These are phyloP conservation scores for Phylloscopus whistleri DNA, from an alignment of 2,113 vertebrate species.

Conservation along the genomic window DNA sequence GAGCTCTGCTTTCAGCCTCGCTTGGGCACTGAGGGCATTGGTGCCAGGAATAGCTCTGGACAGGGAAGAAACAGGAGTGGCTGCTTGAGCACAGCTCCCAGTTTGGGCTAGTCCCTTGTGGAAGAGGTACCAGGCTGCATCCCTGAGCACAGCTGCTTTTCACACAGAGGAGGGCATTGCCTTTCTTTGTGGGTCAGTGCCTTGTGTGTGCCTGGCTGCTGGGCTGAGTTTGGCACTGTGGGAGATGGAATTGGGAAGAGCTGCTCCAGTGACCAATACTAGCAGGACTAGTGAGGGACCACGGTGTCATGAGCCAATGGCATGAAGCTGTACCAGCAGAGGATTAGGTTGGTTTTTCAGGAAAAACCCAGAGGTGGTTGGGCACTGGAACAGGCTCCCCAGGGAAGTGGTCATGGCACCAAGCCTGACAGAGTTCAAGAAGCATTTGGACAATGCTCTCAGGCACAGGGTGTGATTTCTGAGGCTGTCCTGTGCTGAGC, in stretches of 20 bases:
- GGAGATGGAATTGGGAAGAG: neutral
- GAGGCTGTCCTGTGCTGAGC: neutral
- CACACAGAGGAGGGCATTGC: fast-evolving
- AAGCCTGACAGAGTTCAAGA: neutral
- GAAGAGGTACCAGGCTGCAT: neutral
- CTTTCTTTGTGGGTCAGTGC: neutral
- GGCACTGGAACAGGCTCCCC: neutral
- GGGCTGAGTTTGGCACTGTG: neutral
- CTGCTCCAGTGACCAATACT: neutral
- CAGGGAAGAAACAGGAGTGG: neutral
- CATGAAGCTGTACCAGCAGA: neutral
- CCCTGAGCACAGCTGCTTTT: neutral
- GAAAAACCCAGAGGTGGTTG: neutral
- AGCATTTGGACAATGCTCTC: neutral
- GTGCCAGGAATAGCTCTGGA: constrained; percentile 60
- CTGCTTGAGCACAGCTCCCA: neutral
- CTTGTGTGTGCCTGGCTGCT: neutral
- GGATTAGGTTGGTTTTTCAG: neutral
- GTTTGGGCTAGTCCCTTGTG: neutral
- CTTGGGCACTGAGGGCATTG: constrained; percentile 15
- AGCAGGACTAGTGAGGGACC: neutral
- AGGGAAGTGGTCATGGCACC: neutral
- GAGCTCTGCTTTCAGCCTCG: constrained; percentile 28
- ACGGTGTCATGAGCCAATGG: neutral
- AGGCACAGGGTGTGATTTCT: neutral